Conservation (phyloP, 2,888 invertebrate species). For the Xylocampa areola region DNA sequence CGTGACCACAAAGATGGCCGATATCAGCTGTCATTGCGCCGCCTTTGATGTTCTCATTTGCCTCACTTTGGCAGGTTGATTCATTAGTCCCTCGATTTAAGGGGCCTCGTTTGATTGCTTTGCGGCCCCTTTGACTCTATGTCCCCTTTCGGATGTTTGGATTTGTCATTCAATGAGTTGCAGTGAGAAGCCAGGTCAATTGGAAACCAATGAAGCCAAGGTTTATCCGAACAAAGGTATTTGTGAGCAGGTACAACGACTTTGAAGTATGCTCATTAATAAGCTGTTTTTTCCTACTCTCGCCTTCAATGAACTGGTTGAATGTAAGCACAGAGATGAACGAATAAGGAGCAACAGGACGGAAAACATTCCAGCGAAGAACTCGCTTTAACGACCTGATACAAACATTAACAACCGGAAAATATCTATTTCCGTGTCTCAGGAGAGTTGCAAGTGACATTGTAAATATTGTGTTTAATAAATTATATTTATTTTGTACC, state of each 20-base stretch:
- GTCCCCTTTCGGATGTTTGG: constrained; percentile 14
- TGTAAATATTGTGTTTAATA: constrained; percentile 56
- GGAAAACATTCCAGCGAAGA: constrained; percentile 53
- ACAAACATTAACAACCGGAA: constrained; percentile 56
- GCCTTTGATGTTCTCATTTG: constrained; percentile 50
- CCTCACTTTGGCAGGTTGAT: constrained; percentile 35
- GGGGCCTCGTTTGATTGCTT: constrained; percentile 24
- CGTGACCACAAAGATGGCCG: constrained; percentile 61
- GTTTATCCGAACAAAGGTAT: background rate
- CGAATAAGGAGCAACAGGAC: constrained; percentile 58
- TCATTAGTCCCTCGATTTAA: constrained; percentile 42
- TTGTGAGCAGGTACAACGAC: constrained; percentile 7
- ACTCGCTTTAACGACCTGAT: constrained; percentile 52
- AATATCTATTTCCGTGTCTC: constrained; percentile 56
- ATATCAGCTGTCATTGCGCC: constrained; percentile 61
- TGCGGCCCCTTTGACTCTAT: constrained; percentile 6
- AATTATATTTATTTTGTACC: constrained; percentile 47
- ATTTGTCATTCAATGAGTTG: constrained; percentile 4
- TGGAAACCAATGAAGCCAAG: background rate
- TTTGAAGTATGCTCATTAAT: constrained; percentile 15
- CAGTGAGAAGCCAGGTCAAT: constrained; percentile 10
- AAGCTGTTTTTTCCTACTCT: constrained; percentile 18
- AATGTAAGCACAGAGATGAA: constrained; percentile 31
- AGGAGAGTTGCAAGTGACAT: constrained; percentile 48
- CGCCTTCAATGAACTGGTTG: constrained; percentile 26